Evolutionary conservation across 2,797 vertebrate species (phyloP).

Genomic region (Hydrolagus colliei): DNA sequence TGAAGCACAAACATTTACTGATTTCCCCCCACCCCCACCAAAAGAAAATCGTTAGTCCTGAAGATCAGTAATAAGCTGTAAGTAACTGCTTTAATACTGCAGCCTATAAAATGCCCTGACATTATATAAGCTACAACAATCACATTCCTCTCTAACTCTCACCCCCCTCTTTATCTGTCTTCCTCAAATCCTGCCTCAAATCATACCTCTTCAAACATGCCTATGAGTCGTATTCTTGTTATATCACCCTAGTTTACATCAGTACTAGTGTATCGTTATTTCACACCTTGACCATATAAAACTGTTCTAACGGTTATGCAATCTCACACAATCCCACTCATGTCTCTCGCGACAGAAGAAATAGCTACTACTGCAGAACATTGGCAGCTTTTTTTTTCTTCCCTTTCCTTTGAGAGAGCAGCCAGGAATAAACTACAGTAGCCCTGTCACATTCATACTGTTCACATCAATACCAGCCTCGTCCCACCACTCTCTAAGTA

Average conservation of each 20-base stretch:
- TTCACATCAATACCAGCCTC: constrained; percentile 16
- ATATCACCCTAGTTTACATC: not conserved
- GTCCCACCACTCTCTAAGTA: not conserved
- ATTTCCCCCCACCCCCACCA: too few relatives aligned
- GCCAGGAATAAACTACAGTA: not conserved
- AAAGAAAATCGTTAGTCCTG: too few relatives aligned
- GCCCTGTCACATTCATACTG: constrained; percentile 14
- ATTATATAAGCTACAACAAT: not conserved
- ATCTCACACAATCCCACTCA: not conserved
- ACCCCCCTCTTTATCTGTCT: too few relatives aligned
- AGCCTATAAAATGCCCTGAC: too few relatives aligned
- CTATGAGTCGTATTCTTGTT: not conserved
- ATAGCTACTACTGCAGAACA: not conserved
- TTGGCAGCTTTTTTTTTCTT: not conserved
- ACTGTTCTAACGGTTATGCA: not conserved
- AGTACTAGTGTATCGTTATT: not conserved
- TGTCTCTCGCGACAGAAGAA: not conserved
- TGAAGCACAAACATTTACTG: too few relatives aligned
- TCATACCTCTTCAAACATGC: not conserved
- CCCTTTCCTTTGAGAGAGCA: not conserved
- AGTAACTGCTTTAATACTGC: too few relatives aligned
- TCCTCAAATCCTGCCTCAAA: not conserved
- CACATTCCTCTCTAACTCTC: not conserved
- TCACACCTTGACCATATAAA: not conserved
- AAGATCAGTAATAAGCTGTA: too few relatives aligned